Evolutionary conservation across 2,888 invertebrate species (phyloP).

Genomic region (Cosmopolites sordidus): DNA sequence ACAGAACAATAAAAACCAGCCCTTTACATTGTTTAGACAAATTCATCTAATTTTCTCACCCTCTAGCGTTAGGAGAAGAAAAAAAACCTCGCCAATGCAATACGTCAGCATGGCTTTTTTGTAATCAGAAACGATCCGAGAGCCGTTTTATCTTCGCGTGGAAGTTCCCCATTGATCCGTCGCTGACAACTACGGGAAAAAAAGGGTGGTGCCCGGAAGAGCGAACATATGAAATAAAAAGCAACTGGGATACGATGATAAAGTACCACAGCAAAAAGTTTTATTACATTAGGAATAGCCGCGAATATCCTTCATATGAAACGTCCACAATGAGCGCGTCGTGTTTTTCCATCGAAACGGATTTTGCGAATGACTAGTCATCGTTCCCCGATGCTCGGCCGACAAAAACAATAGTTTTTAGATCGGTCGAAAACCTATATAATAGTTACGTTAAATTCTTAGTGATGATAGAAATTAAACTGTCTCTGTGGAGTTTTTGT

Average conservation of each 20-base stretch:
- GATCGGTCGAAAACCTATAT: too few relatives aligned
- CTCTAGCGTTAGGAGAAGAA: too few relatives aligned
- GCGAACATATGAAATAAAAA: constrained; percentile 21
- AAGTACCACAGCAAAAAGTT: constrained; percentile 12
- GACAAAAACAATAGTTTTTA: too few relatives aligned
- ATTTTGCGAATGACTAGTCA: too few relatives aligned
- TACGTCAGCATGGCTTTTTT: not conserved
- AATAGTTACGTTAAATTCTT: too few relatives aligned
- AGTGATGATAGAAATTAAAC: too few relatives aligned
- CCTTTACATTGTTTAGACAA: too few relatives aligned
- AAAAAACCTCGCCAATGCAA: not conserved
- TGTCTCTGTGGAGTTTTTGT: too few relatives aligned
- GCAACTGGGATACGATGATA: constrained; percentile 15
- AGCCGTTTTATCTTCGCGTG: not conserved
- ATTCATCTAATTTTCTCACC: too few relatives aligned
- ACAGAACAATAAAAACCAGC: too few relatives aligned
- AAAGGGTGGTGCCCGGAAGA: constrained; percentile 11
- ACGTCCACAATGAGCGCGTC: not conserved
- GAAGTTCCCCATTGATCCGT: constrained; percentile 16
- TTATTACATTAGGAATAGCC: constrained; percentile 6
- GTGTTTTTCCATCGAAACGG: not conserved
- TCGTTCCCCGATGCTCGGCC: too few relatives aligned
- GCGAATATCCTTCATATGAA: constrained; percentile 6
- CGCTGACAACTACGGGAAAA: constrained; percentile 13
- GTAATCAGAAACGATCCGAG: not conserved